Evolutionary conservation across 2,797 vertebrate genomes (phyloP).

Genomic region (Lacerta viridis): DNA sequence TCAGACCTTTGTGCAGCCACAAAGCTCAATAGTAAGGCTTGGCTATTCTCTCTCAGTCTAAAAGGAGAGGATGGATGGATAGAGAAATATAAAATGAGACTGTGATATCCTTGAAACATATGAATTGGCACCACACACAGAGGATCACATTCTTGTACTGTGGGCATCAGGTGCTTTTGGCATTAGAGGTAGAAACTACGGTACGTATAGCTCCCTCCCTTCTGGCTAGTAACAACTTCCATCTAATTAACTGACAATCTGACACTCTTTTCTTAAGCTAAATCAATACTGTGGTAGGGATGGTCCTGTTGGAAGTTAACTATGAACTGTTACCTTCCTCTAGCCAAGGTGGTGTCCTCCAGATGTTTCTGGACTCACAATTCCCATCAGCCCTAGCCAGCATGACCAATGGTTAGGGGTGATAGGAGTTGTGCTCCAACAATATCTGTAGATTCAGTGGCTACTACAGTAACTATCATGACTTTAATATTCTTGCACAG

Average conservation of each 20-base stretch:
- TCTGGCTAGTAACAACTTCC: background rate
- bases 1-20: background rate
- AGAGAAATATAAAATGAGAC: background rate
- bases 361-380: too few relatives aligned
- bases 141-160: background rate
- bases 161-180: background rate
- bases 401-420: too few relatives aligned
- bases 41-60: background rate
- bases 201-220: background rate
- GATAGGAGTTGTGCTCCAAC: too few relatives aligned
- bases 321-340: background rate
- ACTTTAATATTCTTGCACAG: slow-evolving; percentile 51
- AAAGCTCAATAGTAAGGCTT: background rate
- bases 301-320: background rate
- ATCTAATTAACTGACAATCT: background rate
- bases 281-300: background rate
- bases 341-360: too few relatives aligned
- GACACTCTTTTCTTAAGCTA: background rate
- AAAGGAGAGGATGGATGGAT: background rate
- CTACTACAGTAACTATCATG: slow-evolving; percentile 51
- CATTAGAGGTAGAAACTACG: background rate
- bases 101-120: background rate
- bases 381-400: too few relatives aligned
- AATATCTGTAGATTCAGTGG: slow-evolving; percentile 47
- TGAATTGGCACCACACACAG: background rate